Evolutionary conservation across 2,113 vertebrate genomes (phyloP), one percentile per base, ranked within the genome.

Genomic region (Tupaia chinensis): DNA sequence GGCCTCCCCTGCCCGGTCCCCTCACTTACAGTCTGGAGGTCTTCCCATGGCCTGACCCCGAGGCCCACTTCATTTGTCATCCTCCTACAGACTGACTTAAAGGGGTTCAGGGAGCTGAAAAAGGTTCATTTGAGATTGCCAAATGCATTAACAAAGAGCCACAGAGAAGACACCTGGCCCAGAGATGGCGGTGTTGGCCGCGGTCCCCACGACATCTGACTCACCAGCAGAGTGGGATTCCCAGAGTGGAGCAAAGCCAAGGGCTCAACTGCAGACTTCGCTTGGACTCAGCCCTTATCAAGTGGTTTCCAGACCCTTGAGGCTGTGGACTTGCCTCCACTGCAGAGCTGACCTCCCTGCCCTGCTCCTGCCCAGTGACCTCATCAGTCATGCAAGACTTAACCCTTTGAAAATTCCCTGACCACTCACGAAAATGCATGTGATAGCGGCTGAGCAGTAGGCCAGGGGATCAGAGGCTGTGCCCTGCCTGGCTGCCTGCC

Each of bases 31-130:
- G 56, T 91, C 34, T 85, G 69, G 9, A 8, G 11, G 77, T 65
- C 77, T 90, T 95, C 34, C 72, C 72, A 32, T 25, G 58, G 32
- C 84, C 90, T 85, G 73, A 79, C 60, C n/a, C 98, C 74, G 15
- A 89, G 92, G 91, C 92, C 98, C 96, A 99, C 98, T 97, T 98
- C 97, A 95, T 98, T 98, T 98, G 93, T 97, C 98, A 95, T 98
- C 98, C 96, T 98, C 94, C 97, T 96, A 1, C 9, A 96, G 88
- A 94, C 87, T 96, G 96, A 94, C 89, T 94, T 97, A 97, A 97
- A 89, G 90, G 94, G 94, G 95, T 96, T 96, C 83, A 85, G 20
- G 78, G 44, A 88, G 22, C 54, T 70, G 61, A 90, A 81, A 98
- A 98, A 98, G 97, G 98, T 96, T 97, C 89, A 96, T 87, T 94